Evolutionary conservation across 2,113 vertebrate species (phyloP), one percentile per base, ranked within the genome.

Genomic region (Chascanopsetta lugubris): DNA sequence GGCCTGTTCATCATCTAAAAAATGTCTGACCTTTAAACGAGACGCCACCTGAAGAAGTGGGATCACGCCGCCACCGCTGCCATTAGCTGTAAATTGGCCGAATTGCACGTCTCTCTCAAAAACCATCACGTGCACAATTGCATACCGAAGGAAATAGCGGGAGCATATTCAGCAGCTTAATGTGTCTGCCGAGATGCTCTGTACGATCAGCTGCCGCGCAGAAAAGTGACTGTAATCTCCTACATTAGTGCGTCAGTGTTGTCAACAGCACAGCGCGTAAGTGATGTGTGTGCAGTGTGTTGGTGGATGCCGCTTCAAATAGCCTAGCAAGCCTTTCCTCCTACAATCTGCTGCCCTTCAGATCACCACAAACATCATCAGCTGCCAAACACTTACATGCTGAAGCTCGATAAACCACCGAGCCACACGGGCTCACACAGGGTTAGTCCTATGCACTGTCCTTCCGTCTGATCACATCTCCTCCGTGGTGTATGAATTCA

Each of bases 271-370:
- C 36, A 49, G 6, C 27, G 29, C 51, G 20, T 12, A 47, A 84
- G 56, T 34, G 55, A 57, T 63, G 43, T 81, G 72, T 81, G 69
- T 59, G 21, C 60, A 69, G n/a, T 72, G 83, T 84, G 87, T 87
- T 58, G 75, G 81, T 85, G 83, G 83, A 86, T 77, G 69, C 15
- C 24, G 34, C 85, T 87, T 47, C 82, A 85, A 89, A 89, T 87
- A 87, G 77, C 72, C 59, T 29, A 80, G 74, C 71, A 70, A 77
- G 77, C 85, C 49, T 82, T 25, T 78, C 84, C 87, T 82, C 87
- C 87, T 54, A 89, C 87, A 57, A 69, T 54, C 40, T 26, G 34
- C 30, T 86, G 75, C 75, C 79, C 86, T 83, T 72, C 75, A 77
- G 80, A 77, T 82, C 70, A 73, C 59, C 69, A 70, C 78, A 83